phyloP scores from a whole-genome alignment of 2,888 invertebrate genomes.

The Chromoteleia sp. region DNA sequence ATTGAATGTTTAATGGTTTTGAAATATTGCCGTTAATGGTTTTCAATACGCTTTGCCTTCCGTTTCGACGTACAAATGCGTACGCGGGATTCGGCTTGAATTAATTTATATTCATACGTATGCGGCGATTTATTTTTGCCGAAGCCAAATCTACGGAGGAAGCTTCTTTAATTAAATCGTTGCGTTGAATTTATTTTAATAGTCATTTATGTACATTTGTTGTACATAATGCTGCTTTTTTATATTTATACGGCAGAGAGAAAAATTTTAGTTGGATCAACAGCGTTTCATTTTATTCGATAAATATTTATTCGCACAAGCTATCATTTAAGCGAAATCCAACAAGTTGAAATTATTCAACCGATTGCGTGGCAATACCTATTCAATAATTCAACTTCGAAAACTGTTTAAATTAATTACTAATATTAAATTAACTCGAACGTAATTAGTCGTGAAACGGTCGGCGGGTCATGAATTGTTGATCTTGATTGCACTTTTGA shows the following conservation, averaged over 20 bases:
- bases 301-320: no score
- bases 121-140: background rate
- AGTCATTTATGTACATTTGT: background rate
- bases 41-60: constrained; percentile 33
- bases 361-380: no score
- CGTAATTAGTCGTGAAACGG: constrained; percentile 55
- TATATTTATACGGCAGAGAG: no score
- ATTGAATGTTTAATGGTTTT: constrained; percentile 61
- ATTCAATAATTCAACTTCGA: no score
- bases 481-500: constrained; percentile 10
- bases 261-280: no score
- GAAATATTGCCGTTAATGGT: constrained; percentile 42
- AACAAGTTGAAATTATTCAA: no score
- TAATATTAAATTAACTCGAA: no score
- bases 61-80: constrained; percentile 8
- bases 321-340: no score
- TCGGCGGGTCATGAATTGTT: constrained; percentile 51
- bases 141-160: background rate
- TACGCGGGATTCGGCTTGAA: constrained; percentile 3
- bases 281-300: no score
- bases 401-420: no score
- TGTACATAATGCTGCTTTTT: background rate
- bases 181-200: background rate
- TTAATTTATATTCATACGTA: constrained; percentile 31
- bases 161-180: constrained; percentile 5